These are phyloP conservation scores for Probosciger aterrimus DNA, from an alignment of 2,113 vertebrate genomes.

Conservation along the genomic window DNA sequence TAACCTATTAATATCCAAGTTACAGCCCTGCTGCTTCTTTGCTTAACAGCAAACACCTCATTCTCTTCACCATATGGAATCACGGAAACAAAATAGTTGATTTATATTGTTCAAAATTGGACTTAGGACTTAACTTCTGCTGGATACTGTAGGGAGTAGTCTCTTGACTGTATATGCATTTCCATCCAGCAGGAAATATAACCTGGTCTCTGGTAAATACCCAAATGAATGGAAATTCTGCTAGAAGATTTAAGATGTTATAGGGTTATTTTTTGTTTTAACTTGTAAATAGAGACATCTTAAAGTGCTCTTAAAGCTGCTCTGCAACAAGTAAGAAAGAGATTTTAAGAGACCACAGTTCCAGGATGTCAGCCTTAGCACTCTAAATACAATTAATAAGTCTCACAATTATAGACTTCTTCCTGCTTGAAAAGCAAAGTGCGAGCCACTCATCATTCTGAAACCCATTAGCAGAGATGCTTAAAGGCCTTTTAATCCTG, in stretches of 20 bases:
- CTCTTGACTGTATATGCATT: background rate
- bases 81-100: background rate
- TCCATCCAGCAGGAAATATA: background rate
- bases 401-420: background rate
- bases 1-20: background rate
- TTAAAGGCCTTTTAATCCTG: background rate
- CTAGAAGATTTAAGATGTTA: conserved; percentile 1
- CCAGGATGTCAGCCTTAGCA: conserved; percentile 22
- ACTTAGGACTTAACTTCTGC: background rate
- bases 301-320: conserved; percentile 24
- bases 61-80: background rate
- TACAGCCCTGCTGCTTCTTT: background rate
- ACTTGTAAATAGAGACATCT: conserved; percentile 2
- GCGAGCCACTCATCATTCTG: conserved; percentile 7
- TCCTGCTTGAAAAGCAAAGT: conserved; percentile 15
- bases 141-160: background rate
- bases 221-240: background rate
- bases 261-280: background rate
- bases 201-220: background rate
- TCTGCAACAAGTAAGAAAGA: conserved; percentile 9
- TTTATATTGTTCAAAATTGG: background rate
- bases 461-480: conserved; percentile 4
- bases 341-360: conserved; percentile 33
- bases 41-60: background rate
- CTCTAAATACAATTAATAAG: conserved; percentile 18